Percentiles rank a stretch among this genome's conserved stretches.
phyloP scores from a whole-genome alignment of 2,113 vertebrate genomes.

The Cricetomys ansorgei region DNA sequence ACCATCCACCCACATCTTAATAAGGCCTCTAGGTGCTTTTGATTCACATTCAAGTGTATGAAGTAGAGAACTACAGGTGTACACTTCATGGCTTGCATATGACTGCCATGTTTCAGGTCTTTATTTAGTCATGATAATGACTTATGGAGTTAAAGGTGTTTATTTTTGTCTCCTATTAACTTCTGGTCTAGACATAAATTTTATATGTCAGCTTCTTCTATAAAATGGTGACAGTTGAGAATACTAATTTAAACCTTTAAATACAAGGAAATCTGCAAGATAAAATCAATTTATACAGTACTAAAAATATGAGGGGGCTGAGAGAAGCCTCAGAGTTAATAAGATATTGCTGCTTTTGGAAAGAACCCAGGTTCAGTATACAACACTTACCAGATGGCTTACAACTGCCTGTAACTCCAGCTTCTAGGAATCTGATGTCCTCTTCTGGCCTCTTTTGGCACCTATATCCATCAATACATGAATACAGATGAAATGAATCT shows the following conservation, averaged over 20 bases:
- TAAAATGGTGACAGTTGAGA: not conserved
- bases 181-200: not conserved
- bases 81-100: not conserved
- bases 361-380: not conserved
- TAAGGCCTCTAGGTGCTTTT: not conserved
- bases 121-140: not conserved
- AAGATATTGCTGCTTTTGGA: not conserved
- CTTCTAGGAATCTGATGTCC: not conserved
- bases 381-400: not conserved
- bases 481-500: not conserved
- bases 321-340: not conserved
- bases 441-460: not conserved
- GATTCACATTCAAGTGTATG: not conserved
- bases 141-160: not conserved
- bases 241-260: not conserved
- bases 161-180: not conserved
- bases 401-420: not conserved
- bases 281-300: not conserved
- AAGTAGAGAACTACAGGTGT: not conserved
- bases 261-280: not conserved
- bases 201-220: not conserved
- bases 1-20: not conserved
- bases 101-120: not conserved
- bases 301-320: not conserved
- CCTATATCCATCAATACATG: not conserved